Conservation (phyloP, 2,797 vertebrate genomes). For the Poecilia wingei region DNA sequence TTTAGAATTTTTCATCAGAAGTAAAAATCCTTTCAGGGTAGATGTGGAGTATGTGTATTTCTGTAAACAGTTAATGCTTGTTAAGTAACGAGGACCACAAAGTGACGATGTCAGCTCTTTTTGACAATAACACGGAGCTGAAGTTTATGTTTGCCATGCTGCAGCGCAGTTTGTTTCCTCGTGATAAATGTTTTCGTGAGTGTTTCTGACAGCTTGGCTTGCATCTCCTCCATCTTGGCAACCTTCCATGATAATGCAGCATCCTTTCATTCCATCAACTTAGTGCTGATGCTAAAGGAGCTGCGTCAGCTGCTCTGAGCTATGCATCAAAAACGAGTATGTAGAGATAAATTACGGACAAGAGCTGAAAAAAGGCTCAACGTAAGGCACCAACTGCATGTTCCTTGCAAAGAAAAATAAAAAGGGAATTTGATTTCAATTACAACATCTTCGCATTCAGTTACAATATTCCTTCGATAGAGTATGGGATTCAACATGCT, state of each 20-base stretch:
- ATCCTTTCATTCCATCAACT: slow-evolving; percentile 45
- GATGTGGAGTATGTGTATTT: background rate
- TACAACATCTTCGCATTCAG: background rate
- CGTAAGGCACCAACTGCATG: background rate
- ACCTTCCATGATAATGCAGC: slow-evolving; percentile 58
- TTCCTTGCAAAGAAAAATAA: background rate
- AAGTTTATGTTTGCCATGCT: slow-evolving; percentile 21
- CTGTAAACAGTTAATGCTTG: background rate
- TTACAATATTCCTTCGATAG: background rate
- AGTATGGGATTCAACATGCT: background rate
- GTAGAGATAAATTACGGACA: slow-evolving; percentile 41
- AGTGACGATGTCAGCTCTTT: slow-evolving; percentile 15
- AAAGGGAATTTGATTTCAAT: background rate
- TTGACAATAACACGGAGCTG: slow-evolving; percentile 11
- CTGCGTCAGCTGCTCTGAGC: slow-evolving; percentile 61
- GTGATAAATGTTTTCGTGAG: slow-evolving; percentile 44
- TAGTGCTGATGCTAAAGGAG: slow-evolving; percentile 40
- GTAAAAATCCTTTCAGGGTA: background rate
- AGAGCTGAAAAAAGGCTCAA: slow-evolving; percentile 8
- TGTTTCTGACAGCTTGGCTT: slow-evolving; percentile 39
- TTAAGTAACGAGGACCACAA: background rate
- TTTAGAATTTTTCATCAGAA: background rate
- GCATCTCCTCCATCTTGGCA: slow-evolving; percentile 57
- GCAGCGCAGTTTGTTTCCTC: slow-evolving; percentile 41
- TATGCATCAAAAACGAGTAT: slow-evolving; percentile 44